These are phyloP conservation scores for Nemurella pictetii DNA, from an alignment of 2,888 invertebrate genomes.

Conservation along the genomic window DNA sequence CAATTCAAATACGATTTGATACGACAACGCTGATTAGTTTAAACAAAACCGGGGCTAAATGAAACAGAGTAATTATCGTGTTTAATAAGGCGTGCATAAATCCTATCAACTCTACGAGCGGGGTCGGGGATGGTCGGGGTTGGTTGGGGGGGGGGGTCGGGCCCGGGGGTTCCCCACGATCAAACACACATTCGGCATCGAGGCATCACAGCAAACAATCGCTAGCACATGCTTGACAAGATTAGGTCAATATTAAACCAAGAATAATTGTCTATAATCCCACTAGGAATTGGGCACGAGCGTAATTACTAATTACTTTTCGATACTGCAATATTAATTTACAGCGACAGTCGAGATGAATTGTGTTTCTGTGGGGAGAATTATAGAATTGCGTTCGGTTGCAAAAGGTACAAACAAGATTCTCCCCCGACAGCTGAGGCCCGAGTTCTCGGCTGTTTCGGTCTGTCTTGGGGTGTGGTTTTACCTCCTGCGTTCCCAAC, in stretches of 20 bases:
- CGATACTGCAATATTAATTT: background rate
- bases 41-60: conserved; percentile 31
- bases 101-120: conserved; percentile 38
- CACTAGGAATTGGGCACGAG: conserved; percentile 8
- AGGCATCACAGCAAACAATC: conserved; percentile 9
- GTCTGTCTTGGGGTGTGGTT: background rate
- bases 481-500: background rate
- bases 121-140: background rate
- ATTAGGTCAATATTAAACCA: conserved; percentile 31
- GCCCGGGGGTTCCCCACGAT: background rate
- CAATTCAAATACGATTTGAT: conserved; percentile 31
- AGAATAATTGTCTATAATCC: conserved; percentile 18
- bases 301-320: background rate
- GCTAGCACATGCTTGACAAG: conserved; percentile 15
- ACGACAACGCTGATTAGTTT: conserved; percentile 39
- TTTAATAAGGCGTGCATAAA: conserved; percentile 41
- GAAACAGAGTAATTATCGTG: conserved; percentile 42
- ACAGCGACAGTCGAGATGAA: background rate
- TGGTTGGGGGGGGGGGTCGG: background rate
- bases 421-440: background rate
- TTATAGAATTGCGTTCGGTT: background rate
- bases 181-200: background rate
- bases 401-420: background rate
- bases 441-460: background rate
- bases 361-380: background rate